Base-by-base conservation (phyloP, 1,140 invertebrate species). In the Megathymus violae region DNA sequence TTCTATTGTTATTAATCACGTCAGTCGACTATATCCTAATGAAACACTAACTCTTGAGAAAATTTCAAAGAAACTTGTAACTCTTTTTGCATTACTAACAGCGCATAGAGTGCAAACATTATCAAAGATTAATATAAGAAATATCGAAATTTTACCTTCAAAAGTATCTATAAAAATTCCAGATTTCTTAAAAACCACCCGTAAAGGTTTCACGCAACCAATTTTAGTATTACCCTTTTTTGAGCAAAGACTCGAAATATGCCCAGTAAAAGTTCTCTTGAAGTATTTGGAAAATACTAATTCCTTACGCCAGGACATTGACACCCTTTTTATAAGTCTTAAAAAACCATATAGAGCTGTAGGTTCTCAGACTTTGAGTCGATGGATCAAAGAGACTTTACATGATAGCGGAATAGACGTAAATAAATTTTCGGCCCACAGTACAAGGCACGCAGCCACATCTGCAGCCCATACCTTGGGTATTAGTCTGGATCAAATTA, bases 311-410 rank as follows among this genome's bases (percentile, higher is more conserved):
- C 13, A 13, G 13, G 25, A 47, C 22, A 17, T 51, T 7, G 31
- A 41, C 3, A 10, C 25, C 6, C 40, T 69, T 10, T 62, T 62
- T 22, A 47, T 69, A 25, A 46, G 58, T 38, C n/a, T 15, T 36
- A 62, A 50, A 19, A 65, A 46, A 19, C 59, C 62, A 4, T 38
- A 69, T 59, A 59, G 50, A 19, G 0, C 51, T 14, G 44, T 69
- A 15, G 11, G 25, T 5, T 34, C 56, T 14, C 51, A 64, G 14
- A 50, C 62, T 7, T 4, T 69, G 16, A 62, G 51, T 25, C 38
- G 44, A 14, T 69, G 58, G 58, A 58, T 58, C 7, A 62, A 69
- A 14, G 14, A 7, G 4, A 34, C 15, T 13, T 41, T 62, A 36
- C 7, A 19, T 7, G 25, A 14, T 9, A 34, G 52, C 34, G 65